Percentiles rank a stretch among this genome's conserved stretches.
Conservation (phyloP, 2,797 vertebrate genomes). For the Oreonectes daqikongensis region DNA sequence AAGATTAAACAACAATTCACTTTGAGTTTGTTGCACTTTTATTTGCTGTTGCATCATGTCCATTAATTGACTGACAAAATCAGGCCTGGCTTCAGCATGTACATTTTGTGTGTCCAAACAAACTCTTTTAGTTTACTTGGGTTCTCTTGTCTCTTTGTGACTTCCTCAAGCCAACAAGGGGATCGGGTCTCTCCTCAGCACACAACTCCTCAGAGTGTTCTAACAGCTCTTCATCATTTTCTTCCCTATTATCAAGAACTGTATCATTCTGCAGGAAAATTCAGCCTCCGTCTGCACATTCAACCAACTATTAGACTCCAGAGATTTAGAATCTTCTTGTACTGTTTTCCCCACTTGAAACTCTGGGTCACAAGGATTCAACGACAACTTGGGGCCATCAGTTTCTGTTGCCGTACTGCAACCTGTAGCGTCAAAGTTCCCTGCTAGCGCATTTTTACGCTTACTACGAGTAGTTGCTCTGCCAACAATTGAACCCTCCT, state of each 20-base stretch:
- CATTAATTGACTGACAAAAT: neutral
- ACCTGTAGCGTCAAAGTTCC: neutral
- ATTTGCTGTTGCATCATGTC: neutral
- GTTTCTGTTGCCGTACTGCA: neutral
- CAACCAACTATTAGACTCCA: too few relatives aligned
- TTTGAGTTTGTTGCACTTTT: slow-evolving; percentile 2
- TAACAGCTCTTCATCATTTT: neutral
- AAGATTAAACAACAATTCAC: slow-evolving; percentile 11
- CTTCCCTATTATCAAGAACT: too few relatives aligned
- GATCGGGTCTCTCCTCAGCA: neutral
- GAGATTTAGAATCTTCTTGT: neutral
- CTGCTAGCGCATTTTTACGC: neutral
- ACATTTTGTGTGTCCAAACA: too few relatives aligned
- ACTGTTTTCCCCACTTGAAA: neutral
- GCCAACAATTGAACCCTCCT: neutral
- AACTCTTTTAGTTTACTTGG: slow-evolving; percentile 3
- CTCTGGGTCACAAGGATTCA: slow-evolving; percentile 3
- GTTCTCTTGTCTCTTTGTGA: slow-evolving; percentile 1
- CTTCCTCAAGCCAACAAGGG: neutral
- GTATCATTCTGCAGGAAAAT: too few relatives aligned
- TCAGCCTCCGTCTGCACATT: too few relatives aligned
- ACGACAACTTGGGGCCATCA: neutral
- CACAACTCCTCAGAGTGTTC: neutral
- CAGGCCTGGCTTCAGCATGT: too few relatives aligned
- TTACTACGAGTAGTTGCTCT: neutral